Base-by-base conservation (phyloP, 2,113 vertebrate genomes). In the Electrona antarctica region DNA sequence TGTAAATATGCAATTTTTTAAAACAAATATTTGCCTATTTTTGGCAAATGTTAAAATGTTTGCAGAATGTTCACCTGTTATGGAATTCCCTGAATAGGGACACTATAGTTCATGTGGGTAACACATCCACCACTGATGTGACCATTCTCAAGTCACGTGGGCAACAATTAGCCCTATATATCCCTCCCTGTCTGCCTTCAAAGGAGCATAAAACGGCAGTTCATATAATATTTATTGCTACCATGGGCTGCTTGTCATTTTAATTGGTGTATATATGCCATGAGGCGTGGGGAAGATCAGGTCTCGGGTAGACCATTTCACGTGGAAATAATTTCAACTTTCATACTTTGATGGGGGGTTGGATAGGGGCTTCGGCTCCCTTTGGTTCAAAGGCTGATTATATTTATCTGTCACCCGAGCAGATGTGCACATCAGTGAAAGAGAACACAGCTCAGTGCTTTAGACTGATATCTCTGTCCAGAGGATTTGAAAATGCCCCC, bases 161-260 rank as follows among this genome's bases (percentile, higher is more conserved):
- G 13, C 12, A 3, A 70, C 61, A 58, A 62, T 66, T 58, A 55
- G 69, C 41, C 2, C 4, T 28, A 0, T 28, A 0, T 50, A 68
- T 55, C 15, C 54, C 54, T 72, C 28, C 21, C 4, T 28, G n/a
- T 15, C 71, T 60, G 54, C 52, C 60, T 57, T 62, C n/a, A 64
- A 61, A 46, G 60, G 55, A 68, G 55, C 63, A 80, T 86, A 82
- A 85, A 88, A 78, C 60, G 14, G 69, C 75, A 70, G 29, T 79
- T 78, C 10, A 70, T 71, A 69, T 63, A 8, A 64, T 64, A 65
- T 74, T 51, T 70, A 82, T 78, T 59, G 58, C 66, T 8, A 13
- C 63, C 59, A 59, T 59, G 58, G 45, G 51, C 62, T 45, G 71
- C 80, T 62, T 58, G 57, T 84, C 62, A 80, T 82, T 85, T 85